Conservation (phyloP, 2,888 invertebrate species). For the Heliconius hortense region DNA sequence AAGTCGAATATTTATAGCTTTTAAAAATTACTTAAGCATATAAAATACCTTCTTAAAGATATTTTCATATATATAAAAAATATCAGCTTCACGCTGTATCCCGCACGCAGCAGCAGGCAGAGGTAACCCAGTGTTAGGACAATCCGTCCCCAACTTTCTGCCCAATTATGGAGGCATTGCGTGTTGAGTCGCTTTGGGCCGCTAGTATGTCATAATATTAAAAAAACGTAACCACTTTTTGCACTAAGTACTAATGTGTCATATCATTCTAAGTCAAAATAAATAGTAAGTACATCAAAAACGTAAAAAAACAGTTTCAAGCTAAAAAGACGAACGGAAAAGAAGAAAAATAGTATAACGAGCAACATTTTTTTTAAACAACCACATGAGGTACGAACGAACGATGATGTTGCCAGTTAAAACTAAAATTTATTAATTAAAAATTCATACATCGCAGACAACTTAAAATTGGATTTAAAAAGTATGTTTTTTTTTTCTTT, state of each 20-base stretch:
- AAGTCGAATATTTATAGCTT: background rate
- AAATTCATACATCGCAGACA: background rate
- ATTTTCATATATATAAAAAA: background rate
- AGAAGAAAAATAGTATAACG: background rate
- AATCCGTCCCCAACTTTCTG: too few species aligned
- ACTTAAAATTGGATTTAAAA: background rate
- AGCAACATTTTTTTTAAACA: background rate
- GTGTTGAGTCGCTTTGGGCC: too few species aligned
- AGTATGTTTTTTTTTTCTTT: background rate
- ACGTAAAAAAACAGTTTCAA: background rate
- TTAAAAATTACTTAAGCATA: background rate
- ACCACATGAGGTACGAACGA: background rate
- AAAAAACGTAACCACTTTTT: background rate
- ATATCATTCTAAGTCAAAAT: background rate
- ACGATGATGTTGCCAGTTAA: background rate
- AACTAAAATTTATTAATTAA: slow-evolving; percentile 6
- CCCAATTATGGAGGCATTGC: too few species aligned
- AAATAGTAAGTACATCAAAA: background rate
- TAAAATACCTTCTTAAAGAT: too few species aligned
- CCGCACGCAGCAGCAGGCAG: too few species aligned
- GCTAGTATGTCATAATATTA: too few species aligned
- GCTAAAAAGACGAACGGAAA: background rate
- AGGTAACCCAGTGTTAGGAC: too few species aligned
- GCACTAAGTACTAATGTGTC: background rate
- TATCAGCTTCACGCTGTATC: too few species aligned